Base-by-base conservation (phyloP, 2,113 vertebrate species). In the Phaetusa simplex region DNA sequence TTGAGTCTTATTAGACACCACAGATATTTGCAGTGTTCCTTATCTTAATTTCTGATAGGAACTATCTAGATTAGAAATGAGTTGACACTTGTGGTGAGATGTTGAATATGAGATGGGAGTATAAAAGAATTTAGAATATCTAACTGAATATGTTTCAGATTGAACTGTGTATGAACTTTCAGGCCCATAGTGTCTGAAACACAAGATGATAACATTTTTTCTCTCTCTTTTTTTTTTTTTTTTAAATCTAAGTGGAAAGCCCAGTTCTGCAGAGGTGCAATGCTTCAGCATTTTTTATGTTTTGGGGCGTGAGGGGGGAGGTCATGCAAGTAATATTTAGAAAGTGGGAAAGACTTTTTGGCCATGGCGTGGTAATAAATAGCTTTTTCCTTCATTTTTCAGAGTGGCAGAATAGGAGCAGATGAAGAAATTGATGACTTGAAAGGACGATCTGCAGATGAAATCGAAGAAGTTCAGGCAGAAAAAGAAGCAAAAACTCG, bases 331-430 rank as follows among this genome's bases (percentile, higher is more conserved):
- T 52, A 72, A 14, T 55, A 80, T 30, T 22, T 93, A 74, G 56
- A 56, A 91, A 90, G 8, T 45, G 27, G 43, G 36, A 80, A 59
- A 56, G 21, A 55, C 23, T 29, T 83, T 90, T 80, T 83, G 23
- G 21, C 65, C 3, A 1, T 58, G 45, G 8, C 16, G 92, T 76
- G 15, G 5, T 91, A 64, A 80, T 78, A 72, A 88, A 86, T 69
- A 73, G 6, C 11, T 59, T 86, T 89, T 86, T 61, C 13, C 70
- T 80, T 92, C 16, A 16, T 83, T 76, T 96, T 97, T 81, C 94
- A 99, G 99, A 99, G 99, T 82, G 99, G 99, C 34, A 98, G 99
- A 85, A 99, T 99, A 65, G 99, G 99, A 97, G 99, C 99, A 24
- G 99, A 99, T 96, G 99, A 99, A 97, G 98, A 98, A 94, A 99